A percentile compares a stretch with the other conserved stretches of the same genome.
phyloP scores from a whole-genome alignment of 2,888 invertebrate genomes.

The Trichogramma evanescens region DNA sequence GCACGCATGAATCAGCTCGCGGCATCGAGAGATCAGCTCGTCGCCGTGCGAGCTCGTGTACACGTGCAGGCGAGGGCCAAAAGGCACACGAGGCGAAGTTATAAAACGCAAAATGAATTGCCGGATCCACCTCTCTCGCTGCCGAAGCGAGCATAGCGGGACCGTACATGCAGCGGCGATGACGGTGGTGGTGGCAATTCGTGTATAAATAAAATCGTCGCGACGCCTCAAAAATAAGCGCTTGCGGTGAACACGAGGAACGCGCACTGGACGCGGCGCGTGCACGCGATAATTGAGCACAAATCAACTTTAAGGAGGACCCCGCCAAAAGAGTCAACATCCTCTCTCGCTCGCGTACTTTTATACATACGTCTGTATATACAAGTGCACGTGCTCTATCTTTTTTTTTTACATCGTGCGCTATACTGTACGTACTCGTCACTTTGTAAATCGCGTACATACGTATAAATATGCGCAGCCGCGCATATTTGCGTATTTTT shows the following conservation, averaged over 20 bases:
- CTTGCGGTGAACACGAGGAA: slow-evolving; percentile 18
- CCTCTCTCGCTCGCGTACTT: slow-evolving; percentile 2
- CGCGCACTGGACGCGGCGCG: slow-evolving; percentile 26
- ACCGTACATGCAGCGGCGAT: background rate
- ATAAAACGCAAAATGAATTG: slow-evolving; percentile 45
- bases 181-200: slow-evolving; percentile 24
- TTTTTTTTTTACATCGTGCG: no score
- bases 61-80: background rate
- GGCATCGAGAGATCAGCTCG: background rate
- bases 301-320: slow-evolving; percentile 47
- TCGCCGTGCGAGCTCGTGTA: background rate
- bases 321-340: slow-evolving; percentile 21
- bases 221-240: slow-evolving; percentile 25
- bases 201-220: slow-evolving; percentile 46
- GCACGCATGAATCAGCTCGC: slow-evolving; percentile 33
- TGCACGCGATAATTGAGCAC: slow-evolving; percentile 46
- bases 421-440: no score
- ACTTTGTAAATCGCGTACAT: no score
- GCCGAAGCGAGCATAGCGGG: slow-evolving; percentile 10
- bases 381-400: no score
- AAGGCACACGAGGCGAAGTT: slow-evolving; percentile 27
- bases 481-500: no score
- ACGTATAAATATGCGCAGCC: no score
- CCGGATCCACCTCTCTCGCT: slow-evolving; percentile 29
- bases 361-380: no score